These are phyloP conservation scores for Pocillopora verrucosa DNA, from an alignment of 64 coral and sea anemone genomes.

Conservation along the genomic window DNA sequence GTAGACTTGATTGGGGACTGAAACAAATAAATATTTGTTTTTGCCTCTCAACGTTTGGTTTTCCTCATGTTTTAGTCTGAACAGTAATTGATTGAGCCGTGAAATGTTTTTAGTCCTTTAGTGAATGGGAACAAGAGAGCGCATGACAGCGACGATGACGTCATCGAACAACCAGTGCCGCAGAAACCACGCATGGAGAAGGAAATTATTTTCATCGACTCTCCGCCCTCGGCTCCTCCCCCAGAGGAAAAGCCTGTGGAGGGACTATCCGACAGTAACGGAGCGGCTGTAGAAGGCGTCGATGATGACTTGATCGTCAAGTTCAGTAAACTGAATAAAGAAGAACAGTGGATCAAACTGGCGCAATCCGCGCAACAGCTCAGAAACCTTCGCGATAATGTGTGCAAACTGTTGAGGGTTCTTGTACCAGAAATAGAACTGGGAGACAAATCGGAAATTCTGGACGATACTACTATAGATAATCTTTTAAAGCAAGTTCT, in stretches of 20 bases:
- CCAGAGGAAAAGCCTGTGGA: not conserved
- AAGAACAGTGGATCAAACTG: constrained; percentile 70
- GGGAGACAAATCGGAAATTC: constrained; percentile 58
- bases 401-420: constrained; percentile 75
- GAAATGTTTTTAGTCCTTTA: constrained; percentile 26
- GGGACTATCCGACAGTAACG: not conserved
- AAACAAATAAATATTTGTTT: no score
- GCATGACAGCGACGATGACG: not conserved
- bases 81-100: not conserved
- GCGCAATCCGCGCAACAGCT: constrained; percentile 66
- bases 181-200: constrained; percentile 45
- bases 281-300: constrained; percentile 3
- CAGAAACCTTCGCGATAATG: constrained; percentile 65
- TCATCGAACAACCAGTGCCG: constrained; percentile 36
- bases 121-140: constrained; percentile 59
- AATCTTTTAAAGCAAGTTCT: constrained; percentile 87
- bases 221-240: constrained; percentile 34
- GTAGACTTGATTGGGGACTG: no score
- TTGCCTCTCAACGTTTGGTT: no score
- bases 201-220: constrained; percentile 76
- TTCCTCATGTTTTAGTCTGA: not conserved
- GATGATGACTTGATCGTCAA: constrained; percentile 68
- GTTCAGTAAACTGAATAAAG: constrained; percentile 40
- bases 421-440: constrained; percentile 84
- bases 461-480: constrained; percentile 75